Evolutionary conservation across 1,140 invertebrate species (phyloP).

Genomic region (Streblospio benedicti): DNA sequence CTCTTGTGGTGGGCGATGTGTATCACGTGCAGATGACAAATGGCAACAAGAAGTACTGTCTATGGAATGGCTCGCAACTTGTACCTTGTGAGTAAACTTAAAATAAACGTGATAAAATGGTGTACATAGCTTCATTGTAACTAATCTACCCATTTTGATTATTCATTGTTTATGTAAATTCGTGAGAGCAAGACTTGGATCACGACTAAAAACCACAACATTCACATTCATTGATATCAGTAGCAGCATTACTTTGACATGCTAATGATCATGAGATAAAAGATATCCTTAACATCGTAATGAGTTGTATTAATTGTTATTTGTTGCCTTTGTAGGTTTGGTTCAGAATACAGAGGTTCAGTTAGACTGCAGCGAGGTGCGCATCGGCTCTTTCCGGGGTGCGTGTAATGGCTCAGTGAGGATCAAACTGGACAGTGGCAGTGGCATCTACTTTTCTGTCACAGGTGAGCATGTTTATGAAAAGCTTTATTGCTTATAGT

Average conservation of each 20-base stretch:
- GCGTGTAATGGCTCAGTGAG: constrained; percentile 5
- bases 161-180: no score
- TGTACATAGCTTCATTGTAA: no score
- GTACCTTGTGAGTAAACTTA: constrained; percentile 18
- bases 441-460: constrained; percentile 14
- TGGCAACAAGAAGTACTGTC: constrained; percentile 11
- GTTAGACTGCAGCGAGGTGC: background rate
- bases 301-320: no score
- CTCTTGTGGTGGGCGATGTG: constrained; percentile 11
- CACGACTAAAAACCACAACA: no score
- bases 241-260: no score
- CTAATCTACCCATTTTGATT: no score
- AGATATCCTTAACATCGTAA: no score
- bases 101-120: no score
- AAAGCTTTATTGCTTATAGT: background rate
- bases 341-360: constrained; percentile 19
- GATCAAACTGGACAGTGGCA: constrained; percentile 4
- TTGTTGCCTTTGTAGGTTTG: constrained; percentile 3
- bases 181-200: no score
- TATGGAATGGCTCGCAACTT: constrained; percentile 15
- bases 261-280: no score
- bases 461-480: background rate
- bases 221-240: no score
- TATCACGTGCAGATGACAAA: constrained; percentile 12
- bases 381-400: constrained; percentile 4